These are phyloP conservation scores for Drosophila parvula DNA, from an alignment of 1,140 invertebrate species.

Conservation along the genomic window DNA sequence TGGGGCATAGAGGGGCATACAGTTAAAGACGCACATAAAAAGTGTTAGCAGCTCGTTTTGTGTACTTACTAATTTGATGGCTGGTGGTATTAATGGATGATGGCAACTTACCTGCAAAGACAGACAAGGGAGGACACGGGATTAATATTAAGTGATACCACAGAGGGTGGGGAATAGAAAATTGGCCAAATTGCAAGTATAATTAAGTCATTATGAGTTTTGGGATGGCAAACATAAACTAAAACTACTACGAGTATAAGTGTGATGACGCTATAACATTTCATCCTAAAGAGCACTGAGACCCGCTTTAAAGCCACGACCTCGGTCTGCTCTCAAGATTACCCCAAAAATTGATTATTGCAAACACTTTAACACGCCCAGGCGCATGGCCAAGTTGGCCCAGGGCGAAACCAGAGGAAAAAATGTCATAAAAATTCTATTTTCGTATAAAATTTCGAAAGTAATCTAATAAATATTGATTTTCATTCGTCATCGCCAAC, in stretches of 20 bases:
- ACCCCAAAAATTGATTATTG: constrained; percentile 56
- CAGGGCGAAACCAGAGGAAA: constrained; percentile 26
- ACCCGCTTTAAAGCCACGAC: constrained; percentile 27
- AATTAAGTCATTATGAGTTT: constrained; percentile 45
- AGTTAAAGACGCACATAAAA: constrained; percentile 77
- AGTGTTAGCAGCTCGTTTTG: constrained; percentile 79
- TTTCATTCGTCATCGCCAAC: constrained; percentile 81
- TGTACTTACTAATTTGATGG: constrained; percentile 82
- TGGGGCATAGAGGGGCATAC: constrained; percentile 38
- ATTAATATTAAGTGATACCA: constrained; percentile 60
- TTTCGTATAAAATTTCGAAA: constrained; percentile 84
- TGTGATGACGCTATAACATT: constrained; percentile 13
- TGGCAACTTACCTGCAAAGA: constrained; percentile 78
- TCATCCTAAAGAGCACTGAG: background rate
- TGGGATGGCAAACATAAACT: constrained; percentile 26
- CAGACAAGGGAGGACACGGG: constrained; percentile 46
- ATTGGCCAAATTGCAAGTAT: constrained; percentile 39
- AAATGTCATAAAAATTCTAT: constrained; percentile 83
- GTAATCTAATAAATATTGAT: constrained; percentile 84
- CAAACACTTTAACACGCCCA: constrained; percentile 39
- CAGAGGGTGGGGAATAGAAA: constrained; percentile 20
- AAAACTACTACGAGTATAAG: constrained; percentile 13
- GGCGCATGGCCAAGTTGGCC: constrained; percentile 44
- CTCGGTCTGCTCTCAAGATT: constrained; percentile 5
- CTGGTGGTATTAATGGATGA: constrained; percentile 81